phyloP scores from a whole-genome alignment of 2,888 invertebrate species.

The Himalopsyche japonica region DNA sequence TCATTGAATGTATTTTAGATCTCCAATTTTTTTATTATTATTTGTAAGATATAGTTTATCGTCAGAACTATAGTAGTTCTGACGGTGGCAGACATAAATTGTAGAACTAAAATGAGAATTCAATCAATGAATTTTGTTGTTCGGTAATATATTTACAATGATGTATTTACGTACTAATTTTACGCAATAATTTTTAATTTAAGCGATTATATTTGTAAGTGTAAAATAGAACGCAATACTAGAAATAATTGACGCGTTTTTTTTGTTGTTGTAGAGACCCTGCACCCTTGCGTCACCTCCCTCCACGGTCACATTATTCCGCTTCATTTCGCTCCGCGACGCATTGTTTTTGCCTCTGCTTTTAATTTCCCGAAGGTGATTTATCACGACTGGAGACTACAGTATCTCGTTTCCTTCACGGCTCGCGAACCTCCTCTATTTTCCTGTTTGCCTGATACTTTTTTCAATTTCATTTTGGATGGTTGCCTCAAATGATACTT shows the following conservation, averaged over 20 bases:
- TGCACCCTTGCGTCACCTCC: background rate
- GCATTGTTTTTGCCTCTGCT: conserved; percentile 43
- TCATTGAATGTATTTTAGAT: too few species aligned
- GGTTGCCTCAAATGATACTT: conserved; percentile 37
- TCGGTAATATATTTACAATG: too few species aligned
- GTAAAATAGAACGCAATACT: background rate
- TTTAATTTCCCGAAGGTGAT: conserved; percentile 64
- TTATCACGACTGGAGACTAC: conserved; percentile 49
- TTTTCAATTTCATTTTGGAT: conserved; percentile 40
- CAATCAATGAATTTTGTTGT: too few species aligned
- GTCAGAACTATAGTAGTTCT: too few species aligned
- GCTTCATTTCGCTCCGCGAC: conserved; percentile 40
- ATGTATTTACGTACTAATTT: too few species aligned
- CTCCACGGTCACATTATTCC: conserved; percentile 24
- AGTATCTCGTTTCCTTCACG: conserved; percentile 39
- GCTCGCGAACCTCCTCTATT: conserved; percentile 18
- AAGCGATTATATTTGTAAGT: too few species aligned
- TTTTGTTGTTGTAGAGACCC: background rate
- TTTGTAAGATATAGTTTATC: too few species aligned
- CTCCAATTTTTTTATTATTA: too few species aligned
- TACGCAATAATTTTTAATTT: too few species aligned
- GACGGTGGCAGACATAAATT: too few species aligned
- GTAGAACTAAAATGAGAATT: too few species aligned
- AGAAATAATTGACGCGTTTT: background rate
- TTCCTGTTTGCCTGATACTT: conserved; percentile 30